Evolutionary conservation across 2,113 vertebrate species (phyloP), one percentile per base, ranked within the genome.

Genomic region (Forbesichthys agassizii): DNA sequence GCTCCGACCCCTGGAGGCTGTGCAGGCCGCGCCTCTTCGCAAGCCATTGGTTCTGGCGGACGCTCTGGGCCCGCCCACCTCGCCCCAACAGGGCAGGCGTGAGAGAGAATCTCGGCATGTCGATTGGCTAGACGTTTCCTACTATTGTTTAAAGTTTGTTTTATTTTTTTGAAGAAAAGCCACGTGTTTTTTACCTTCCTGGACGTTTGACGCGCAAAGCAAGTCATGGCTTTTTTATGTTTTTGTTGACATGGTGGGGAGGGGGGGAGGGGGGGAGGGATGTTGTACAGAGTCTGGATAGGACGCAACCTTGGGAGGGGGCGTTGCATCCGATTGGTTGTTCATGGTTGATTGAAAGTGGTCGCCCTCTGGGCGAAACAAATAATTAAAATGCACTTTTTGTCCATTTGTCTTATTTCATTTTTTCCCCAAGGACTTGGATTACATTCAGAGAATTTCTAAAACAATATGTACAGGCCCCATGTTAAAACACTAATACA

Each of bases 341-440:
- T 33, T 70, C 0, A 63, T 68, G 20, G 42, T 71, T 64, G 55
- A 69, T 58, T 61, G 77, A 69, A 33, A 73, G 70, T 56, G 9
- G n/a, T 56, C 20, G n/a, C 16, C n/a, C 18, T 56, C 83, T 82
- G 81, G 77, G 57, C 77, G 82, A 77, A 83, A 73, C 66, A 58
- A 80, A 64, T 16, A 81, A 92, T 91, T 91, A 91, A 85, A 92
- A 93, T 91, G 92, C 92, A 93, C 92, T 92, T 93, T 92, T 88
- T 87, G 81, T 87, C 87, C 18, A 58, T 4, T 18, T 58, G 16
- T 58, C 56, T 18, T 51, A 3, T 51, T 51, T 51, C 6, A 3
- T 11, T 51, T 51, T 4, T 12, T 12, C 3, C 0, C 6, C 0
- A 14, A 1, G 13, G 49, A 51, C 11, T 11, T 12, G 48, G 48